Evolutionary conservation across 1,140 invertebrate genomes (phyloP), one percentile per base, ranked within the genome.

Genomic region (Macrosteles quadrilineatus): DNA sequence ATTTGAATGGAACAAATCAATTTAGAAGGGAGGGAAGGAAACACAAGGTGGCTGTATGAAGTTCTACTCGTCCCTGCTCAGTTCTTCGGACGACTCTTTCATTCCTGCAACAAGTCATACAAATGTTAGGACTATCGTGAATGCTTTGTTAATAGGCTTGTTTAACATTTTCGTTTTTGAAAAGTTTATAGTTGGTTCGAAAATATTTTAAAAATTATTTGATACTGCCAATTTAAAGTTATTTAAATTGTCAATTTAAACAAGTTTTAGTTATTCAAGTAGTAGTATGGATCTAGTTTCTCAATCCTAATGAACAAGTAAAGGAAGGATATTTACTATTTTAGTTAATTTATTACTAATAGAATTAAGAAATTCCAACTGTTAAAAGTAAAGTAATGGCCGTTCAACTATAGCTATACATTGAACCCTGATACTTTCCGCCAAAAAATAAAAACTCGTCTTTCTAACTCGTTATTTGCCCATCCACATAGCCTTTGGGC

Each of bases 51-150:
- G 6, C 21, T 53, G 21, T 21, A 53, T 40, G 36, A 40, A 50
- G 47, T n/a, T 11, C 23, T 59, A 59, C 55, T 59, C 55, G 27
- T 59, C 55, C 55, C 55, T 59, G 23, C 55, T 59, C 2, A 59
- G 55, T 25, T 59, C 55, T 14, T 59, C 55, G 27, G 55, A 14
- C 12, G 55, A 25, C 27, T 59, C 55, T 30, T 59, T 59, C 55
- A 59, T 59, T 2, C 55, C 55, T 59, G 55, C 2, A 59, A 59
- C 55, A 59, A 50, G n/a, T 53, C 11, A 53, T 19, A 53, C 9
- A 43, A 17, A 11, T 43, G 36, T 43, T 11, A 17, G 9, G 9
- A 43, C 9, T 43, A 9, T 11, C 9, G 17, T 43, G 17, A 43
- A 50, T n/a, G n/a, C n/a, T n/a, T n/a, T n/a, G n/a, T n/a, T n/a